Evolutionary conservation across 2,888 invertebrate genomes (phyloP).

Genomic region (Marronus borbonicus): DNA sequence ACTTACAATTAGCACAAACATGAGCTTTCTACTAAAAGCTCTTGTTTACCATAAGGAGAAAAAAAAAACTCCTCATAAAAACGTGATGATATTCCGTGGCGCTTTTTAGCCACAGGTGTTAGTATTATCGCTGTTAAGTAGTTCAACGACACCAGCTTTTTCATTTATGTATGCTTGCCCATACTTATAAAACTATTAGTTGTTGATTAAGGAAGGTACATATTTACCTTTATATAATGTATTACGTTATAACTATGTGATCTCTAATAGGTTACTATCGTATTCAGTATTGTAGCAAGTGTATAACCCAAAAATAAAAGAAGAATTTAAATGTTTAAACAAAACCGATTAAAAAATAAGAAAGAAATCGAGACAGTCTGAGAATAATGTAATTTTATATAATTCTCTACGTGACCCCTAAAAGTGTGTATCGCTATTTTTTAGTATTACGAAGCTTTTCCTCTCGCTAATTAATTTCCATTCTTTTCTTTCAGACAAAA

Average conservation of each 20-base stretch:
- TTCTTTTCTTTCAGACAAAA: constrained; percentile 83
- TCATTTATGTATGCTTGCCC: background rate
- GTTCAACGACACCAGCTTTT: constrained; percentile 34
- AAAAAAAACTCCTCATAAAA: background rate
- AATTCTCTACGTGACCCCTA: too few relatives aligned
- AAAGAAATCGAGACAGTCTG: too few relatives aligned
- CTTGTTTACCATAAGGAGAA: background rate
- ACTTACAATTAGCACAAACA: background rate
- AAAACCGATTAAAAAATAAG: too few relatives aligned
- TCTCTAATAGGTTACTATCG: too few relatives aligned
- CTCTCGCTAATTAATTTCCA: background rate
- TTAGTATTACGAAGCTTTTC: too few relatives aligned
- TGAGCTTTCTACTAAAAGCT: background rate
- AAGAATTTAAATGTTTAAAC: too few relatives aligned
- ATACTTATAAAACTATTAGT: background rate
- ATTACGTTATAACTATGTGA: too few relatives aligned
- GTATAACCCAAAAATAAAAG: too few relatives aligned
- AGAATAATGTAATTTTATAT: too few relatives aligned
- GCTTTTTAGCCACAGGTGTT: constrained; percentile 32
- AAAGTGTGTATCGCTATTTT: too few relatives aligned
- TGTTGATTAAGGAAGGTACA: background rate
- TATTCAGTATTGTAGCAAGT: too few relatives aligned
- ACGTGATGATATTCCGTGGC: background rate
- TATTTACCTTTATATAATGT: background rate
- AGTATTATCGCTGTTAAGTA: constrained; percentile 15